Evolutionary conservation across 2,797 vertebrate species (phyloP), one percentile per base, ranked within the genome.

Genomic region (Emydoidea blandingii): DNA sequence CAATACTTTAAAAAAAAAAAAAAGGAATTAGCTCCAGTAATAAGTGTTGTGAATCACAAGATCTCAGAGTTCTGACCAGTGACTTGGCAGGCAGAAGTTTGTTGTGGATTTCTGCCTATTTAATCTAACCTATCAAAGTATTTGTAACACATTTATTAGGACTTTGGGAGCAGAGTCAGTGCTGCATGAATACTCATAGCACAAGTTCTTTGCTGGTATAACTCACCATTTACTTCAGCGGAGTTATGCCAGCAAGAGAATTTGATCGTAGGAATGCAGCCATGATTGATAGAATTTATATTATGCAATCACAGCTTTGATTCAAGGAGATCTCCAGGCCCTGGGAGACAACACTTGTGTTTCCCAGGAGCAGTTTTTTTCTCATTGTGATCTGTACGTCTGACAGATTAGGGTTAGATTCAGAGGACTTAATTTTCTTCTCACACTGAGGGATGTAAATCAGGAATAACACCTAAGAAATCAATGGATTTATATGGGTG

Each of bases 401-500:
- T 83, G 19, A 34, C 53, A 12, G 1, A 5, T 57, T 7, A 3
- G 50, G 4, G 1, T 1, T 3, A 4, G n/a, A 25, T 65, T 54
- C 81, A 3, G 0, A 21, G 31, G 47, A 21, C 76, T 47, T 3
- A 1, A 54, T 1, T 15, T 49, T 11, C 57, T 31, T 53, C 90
- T 79, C 2, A 0, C 0, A 19, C 81, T 1, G 3, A 41, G n/a
- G 19, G 65, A 68, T 7, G 81, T 92, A 82, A 88, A 91, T 86
- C 87, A 85, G 81, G 74, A 0, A 50, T 8, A 0, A 16, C 0
- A 0, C 1, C 44, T 49, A 31, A 49, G 72, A 49, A 49, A 27
- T 18, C 27, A 78, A 31, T 0, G 54, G 86, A 15, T 47, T 83
- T 4, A 0, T 0, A 5, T 1, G 41, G 90, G 56, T 23, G 88